A percentile compares a stretch with the other conserved stretches of the same genome.
phyloP scores from a whole-genome alignment of 2,888 invertebrate species.

The Eretmocerus hayati region DNA sequence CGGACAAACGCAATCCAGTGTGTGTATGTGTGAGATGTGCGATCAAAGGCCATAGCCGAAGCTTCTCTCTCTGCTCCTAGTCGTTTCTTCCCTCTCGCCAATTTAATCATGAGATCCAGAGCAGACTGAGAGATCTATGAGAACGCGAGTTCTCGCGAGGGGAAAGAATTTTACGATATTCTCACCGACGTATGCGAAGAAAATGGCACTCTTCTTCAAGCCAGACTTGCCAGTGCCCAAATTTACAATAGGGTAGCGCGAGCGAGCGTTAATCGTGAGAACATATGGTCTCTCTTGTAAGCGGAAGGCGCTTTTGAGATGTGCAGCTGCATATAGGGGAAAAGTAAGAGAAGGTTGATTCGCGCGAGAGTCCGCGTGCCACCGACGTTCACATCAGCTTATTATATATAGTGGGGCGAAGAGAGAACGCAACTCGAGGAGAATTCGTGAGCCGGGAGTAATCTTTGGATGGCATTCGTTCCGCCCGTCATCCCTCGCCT shows the following conservation, averaged over 20 bases:
- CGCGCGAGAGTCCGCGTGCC: conserved; percentile 19
- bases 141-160: too few relatives aligned
- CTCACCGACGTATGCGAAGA: neutral
- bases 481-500: conserved; percentile 42
- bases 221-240: neutral
- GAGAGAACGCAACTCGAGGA: neutral
- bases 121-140: too few relatives aligned
- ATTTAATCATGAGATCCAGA: too few relatives aligned
- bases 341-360: conserved; percentile 4
- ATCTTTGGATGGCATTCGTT: conserved; percentile 26
- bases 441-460: too few relatives aligned
- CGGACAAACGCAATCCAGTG: too few relatives aligned
- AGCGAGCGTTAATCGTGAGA: neutral
- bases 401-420: neutral
- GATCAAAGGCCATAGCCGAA: neutral
- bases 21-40: neutral
- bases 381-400: neutral
- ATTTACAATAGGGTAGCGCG: neutral
- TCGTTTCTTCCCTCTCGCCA: conserved; percentile 22
- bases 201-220: neutral
- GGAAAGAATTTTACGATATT: neutral
- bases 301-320: too few relatives aligned
- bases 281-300: too few relatives aligned
- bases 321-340: too few relatives aligned
- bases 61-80: conserved; percentile 20